These are phyloP conservation scores for Euleptes europaea DNA, from an alignment of 2,113 vertebrate genomes.

Conservation along the genomic window DNA sequence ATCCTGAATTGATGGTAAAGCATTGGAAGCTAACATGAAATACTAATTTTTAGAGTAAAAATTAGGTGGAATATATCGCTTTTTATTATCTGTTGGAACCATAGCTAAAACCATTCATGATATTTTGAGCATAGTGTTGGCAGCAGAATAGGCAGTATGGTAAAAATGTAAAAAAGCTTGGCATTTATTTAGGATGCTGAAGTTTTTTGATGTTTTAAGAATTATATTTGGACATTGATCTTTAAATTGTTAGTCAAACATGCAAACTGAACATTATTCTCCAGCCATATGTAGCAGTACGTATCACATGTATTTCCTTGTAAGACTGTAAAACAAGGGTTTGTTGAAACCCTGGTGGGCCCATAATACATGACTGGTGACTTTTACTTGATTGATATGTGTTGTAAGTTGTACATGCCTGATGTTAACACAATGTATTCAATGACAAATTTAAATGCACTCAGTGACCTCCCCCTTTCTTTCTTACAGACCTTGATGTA, in stretches of 20 bases:
- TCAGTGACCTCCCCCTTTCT: not conserved
- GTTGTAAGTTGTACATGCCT: not conserved
- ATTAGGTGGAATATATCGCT: too few relatives aligned
- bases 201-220: not conserved
- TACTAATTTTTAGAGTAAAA: too few relatives aligned
- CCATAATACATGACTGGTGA: not conserved
- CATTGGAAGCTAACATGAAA: too few relatives aligned
- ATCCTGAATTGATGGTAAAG: too few relatives aligned
- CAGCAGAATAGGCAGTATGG: not conserved
- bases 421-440: not conserved
- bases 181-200: not conserved
- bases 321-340: not conserved
- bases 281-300: too few relatives aligned
- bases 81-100: too few relatives aligned
- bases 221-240: not conserved
- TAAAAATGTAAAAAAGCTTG: not conserved
- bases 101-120: not conserved
- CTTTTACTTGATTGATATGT: not conserved
- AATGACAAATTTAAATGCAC: slow-evolving; percentile 1
- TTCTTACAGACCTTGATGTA: slow-evolving; percentile 1
- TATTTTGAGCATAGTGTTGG: not conserved
- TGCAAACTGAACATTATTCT: too few relatives aligned
- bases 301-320: too few relatives aligned
- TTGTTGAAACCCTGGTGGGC: not conserved
- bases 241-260: not conserved